Percentiles rank a stretch among this genome's conserved stretches.
phyloP scores from a whole-genome alignment of 2,113 vertebrate genomes.

The Platanista minor region DNA sequence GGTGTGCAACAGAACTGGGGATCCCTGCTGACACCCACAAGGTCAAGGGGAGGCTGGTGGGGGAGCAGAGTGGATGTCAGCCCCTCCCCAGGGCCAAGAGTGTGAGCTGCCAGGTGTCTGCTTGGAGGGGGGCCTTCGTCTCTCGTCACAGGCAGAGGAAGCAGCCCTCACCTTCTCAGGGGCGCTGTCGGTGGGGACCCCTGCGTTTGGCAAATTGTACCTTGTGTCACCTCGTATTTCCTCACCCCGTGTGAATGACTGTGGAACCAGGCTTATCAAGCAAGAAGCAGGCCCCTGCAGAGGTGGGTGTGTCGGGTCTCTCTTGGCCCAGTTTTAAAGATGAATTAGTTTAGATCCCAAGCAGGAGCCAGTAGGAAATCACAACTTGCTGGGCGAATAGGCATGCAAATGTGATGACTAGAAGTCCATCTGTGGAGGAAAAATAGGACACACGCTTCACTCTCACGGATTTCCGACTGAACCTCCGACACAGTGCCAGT shows the following conservation, averaged over 20 bases:
- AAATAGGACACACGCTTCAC: accelerated
- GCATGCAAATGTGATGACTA: accelerated
- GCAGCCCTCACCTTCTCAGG: neutral
- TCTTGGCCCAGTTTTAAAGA: neutral
- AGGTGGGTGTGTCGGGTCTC: neutral
- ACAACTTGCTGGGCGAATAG: accelerated
- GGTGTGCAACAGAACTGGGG: accelerated
- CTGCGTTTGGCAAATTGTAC: accelerated
- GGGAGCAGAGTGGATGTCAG: accelerated
- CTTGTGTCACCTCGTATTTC: accelerated
- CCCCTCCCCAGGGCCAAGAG: accelerated
- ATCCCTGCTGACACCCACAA: neutral
- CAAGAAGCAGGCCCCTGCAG: neutral
- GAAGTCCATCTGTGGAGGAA: neutral
- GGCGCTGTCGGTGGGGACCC: accelerated
- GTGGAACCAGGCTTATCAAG: accelerated
- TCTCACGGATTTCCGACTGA: neutral
- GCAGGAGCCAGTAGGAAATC: neutral
- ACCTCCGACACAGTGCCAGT: accelerated
- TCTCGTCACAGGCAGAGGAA: neutral
- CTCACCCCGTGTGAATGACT: accelerated
- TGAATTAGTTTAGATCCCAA: neutral
- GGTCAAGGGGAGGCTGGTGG: neutral
- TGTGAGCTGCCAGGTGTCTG: accelerated
- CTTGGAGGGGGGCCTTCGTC: accelerated